Conservation (phyloP, 1,140 invertebrate genomes). For the Sinonovacula constricta region DNA sequence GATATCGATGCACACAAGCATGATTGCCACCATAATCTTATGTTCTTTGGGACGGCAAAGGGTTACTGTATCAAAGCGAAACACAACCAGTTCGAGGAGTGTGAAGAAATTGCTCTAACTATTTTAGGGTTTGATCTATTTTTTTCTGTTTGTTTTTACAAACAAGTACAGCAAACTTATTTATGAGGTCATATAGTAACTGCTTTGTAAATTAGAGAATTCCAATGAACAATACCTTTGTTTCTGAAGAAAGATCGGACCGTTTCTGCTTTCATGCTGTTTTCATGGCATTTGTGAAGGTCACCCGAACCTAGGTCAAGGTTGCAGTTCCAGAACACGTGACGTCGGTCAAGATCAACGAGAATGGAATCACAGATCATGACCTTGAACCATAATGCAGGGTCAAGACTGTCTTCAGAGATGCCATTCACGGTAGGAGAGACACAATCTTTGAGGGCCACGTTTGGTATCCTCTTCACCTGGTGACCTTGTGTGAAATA, state of each 20-base stretch:
- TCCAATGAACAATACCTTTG: slow-evolving; percentile 8
- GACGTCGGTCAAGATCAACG: slow-evolving; percentile 3
- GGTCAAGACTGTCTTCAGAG: slow-evolving; percentile 12
- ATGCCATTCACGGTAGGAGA: neutral
- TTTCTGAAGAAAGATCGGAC: neutral
- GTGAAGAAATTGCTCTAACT: too few species aligned
- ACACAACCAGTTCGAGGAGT: too few species aligned
- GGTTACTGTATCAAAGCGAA: too few species aligned
- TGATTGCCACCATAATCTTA: too few species aligned
- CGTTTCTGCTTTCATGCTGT: neutral
- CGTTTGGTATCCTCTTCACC: neutral
- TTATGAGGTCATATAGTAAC: too few species aligned
- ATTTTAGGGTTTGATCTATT: too few species aligned
- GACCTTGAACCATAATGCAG: slow-evolving; percentile 33
- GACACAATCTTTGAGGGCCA: slow-evolving; percentile 5
- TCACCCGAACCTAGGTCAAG: neutral
- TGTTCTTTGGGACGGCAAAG: too few species aligned
- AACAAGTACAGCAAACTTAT: too few species aligned
- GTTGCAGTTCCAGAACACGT: slow-evolving; percentile 18
- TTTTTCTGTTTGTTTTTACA: too few species aligned
- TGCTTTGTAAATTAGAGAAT: too few species aligned
- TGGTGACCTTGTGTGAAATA: neutral
- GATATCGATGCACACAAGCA: too few species aligned
- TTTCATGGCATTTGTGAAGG: neutral
- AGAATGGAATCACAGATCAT: slow-evolving; percentile 18